Percentiles rank a stretch among this genome's conserved stretches.
Conservation (phyloP, 1,140 invertebrate species). For the Brachystomella parvula region DNA sequence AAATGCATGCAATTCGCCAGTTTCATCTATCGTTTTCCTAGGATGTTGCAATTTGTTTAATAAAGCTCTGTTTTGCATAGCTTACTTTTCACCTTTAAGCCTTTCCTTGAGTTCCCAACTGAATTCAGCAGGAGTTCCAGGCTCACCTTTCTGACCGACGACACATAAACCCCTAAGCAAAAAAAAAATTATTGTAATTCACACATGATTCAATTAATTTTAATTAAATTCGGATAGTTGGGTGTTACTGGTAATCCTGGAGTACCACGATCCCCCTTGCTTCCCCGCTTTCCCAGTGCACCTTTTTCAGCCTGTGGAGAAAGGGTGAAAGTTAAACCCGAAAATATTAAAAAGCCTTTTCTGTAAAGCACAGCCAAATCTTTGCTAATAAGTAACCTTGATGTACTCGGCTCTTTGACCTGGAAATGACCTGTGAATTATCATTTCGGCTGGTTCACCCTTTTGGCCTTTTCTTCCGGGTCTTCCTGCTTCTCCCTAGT, state of each 20-base stretch:
- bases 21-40: too few species aligned
- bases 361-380: not conserved
- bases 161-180: not conserved
- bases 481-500: not conserved
- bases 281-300: not conserved
- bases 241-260: not conserved
- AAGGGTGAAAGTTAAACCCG: not conserved
- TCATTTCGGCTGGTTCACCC: constrained; percentile 1
- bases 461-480: constrained; percentile 7
- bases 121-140: not conserved
- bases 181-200: not conserved
- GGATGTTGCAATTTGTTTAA: too few species aligned
- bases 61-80: too few species aligned
- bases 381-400: not conserved
- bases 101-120: not conserved
- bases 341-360: too few species aligned
- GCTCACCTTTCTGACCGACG: constrained; percentile 1
- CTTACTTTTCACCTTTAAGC: not conserved
- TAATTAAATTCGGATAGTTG: not conserved
- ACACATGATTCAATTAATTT: not conserved
- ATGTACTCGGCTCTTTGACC: not conserved
- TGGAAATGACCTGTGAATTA: not conserved
- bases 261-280: constrained; percentile 3
- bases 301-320: constrained; percentile 2
- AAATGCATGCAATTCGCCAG: not conserved